Base-by-base conservation (phyloP, 2,888 invertebrate genomes). In the Zootermopsis nevadensis region DNA sequence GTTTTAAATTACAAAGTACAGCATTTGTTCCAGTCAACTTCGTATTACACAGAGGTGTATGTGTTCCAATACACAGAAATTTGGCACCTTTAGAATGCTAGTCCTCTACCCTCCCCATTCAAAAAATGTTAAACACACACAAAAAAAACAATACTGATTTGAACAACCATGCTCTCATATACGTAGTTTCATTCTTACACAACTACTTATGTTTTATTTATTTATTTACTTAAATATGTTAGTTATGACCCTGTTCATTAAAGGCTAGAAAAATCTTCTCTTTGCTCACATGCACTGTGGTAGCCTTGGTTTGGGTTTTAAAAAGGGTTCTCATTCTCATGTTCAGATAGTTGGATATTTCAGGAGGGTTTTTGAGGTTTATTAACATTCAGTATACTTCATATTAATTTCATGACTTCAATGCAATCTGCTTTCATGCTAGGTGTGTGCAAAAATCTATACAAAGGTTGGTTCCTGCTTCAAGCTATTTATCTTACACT, bases 241-340 rank as follows among this genome's bases (percentile, higher is more conserved):
- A 85, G 83, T 85, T 83, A 82, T 85, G 86, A 86, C 86, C 86
- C 86, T 86, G 86, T 86, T 86, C 84, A 85, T 85, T 85, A 84
- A 86, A 86, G 86, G 86, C 86, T 86, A 85, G 86, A 60, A 79
- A 60, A 74, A 74, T 74, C 74, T 74, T 74, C 38, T 74, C 38
- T 79, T 79, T 19, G 24, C 79, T 79, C 79, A 79, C 79, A 79
- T 35, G n/a, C 60, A 79, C 79, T 66, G 79, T 79, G 79, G 60
- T 79, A 79, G 66, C 74, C 74, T 74, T 74, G 74, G 74, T 74
- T 74, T 74, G 74, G 35, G 38, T 38, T 74, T 74, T 42, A 35
- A 15, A 74, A n/a, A 74, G 74, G 74, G 74, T 74, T 60, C 53
- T 79, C 27, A 55, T 77, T 66, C 35, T 79, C 35, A 60, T 35